Conservation (phyloP, 2,113 vertebrate species). For the Galeopterus variegatus region DNA sequence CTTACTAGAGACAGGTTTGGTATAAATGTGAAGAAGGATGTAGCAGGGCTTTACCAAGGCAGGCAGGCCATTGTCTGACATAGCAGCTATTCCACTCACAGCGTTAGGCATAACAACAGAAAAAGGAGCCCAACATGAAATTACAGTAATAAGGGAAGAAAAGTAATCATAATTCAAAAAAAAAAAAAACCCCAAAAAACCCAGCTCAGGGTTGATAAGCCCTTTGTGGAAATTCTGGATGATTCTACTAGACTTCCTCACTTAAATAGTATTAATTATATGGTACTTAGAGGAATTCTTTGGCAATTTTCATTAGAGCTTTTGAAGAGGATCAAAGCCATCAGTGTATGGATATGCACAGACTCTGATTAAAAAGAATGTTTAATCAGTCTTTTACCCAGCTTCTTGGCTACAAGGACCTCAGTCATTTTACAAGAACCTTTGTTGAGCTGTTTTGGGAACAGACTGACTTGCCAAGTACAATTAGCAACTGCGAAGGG, state of each 20-base stretch:
- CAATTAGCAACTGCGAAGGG: constrained; percentile 61
- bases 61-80: background rate
- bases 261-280: constrained; percentile 58
- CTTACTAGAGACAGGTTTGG: constrained; percentile 13
- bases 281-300: constrained; percentile 50
- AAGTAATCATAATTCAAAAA: constrained; percentile 44
- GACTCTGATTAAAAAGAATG: constrained; percentile 70
- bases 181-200: background rate
- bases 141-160: constrained; percentile 17
- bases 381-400: constrained; percentile 25
- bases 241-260: background rate
- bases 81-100: background rate
- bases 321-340: constrained; percentile 67
- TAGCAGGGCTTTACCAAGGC: background rate
- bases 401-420: constrained; percentile 49
- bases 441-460: constrained; percentile 70
- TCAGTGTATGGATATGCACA: background rate
- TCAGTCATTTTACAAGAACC: constrained; percentile 59
- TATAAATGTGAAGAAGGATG: background rate
- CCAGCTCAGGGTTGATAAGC: background rate
- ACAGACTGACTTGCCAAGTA: constrained; percentile 74
- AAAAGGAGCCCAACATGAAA: constrained; percentile 15
- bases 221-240: constrained; percentile 29
- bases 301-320: constrained; percentile 63
- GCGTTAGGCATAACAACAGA: background rate